Base-by-base conservation (phyloP, 2,797 vertebrate species). In the Cyclura pinguis region DNA sequence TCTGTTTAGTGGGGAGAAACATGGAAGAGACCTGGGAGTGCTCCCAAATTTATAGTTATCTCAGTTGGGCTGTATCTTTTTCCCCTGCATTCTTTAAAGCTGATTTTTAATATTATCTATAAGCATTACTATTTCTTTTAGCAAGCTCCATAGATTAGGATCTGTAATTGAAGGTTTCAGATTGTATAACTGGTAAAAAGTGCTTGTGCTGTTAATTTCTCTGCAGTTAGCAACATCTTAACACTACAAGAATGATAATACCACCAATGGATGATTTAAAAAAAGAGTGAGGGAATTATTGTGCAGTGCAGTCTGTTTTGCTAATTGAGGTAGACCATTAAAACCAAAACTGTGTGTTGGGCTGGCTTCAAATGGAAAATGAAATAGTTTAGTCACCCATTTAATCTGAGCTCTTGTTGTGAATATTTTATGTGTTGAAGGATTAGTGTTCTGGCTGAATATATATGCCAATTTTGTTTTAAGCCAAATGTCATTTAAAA, bases 391-490 rank as follows among this genome's bases (percentile, higher is more conserved):
- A 73, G 47, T 47, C 47, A 47, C 29, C 78, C 84, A 83, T 86
- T 89, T 86, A 89, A 89, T 89, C 86, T 88, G 69, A 52, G 47
- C 47, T 12, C 38, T 91, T 67, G 69, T 84, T 64, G 6, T 86
- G 78, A 76, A 64, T 67, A 86, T 67, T 88, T 64, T 76, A 52
- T n/a, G 42, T 67, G 64, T 59, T 24, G 27, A 27, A 86, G 35
- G 86, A 73, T 4, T 81, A 74, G 59, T 84, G 14, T 50, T 86
- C n/a, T 87, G 85, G 47, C 2, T 52, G 88, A 32, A 62, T 93
- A 78, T 91, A 42, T 91, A 29, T 81, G 5, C 57, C 77, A 76
- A 72, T 76, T 89, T 57, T 73, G 38, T 91, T 94, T 73, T 90
- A 85, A 89, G 22, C 84, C 67, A 81, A 10, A 73, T 81, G 74